Percentiles rank a stretch among this genome's conserved stretches.
Evolutionary conservation across 2,113 vertebrate genomes (phyloP).

Genomic region (Sylvilagus bachmani): DNA sequence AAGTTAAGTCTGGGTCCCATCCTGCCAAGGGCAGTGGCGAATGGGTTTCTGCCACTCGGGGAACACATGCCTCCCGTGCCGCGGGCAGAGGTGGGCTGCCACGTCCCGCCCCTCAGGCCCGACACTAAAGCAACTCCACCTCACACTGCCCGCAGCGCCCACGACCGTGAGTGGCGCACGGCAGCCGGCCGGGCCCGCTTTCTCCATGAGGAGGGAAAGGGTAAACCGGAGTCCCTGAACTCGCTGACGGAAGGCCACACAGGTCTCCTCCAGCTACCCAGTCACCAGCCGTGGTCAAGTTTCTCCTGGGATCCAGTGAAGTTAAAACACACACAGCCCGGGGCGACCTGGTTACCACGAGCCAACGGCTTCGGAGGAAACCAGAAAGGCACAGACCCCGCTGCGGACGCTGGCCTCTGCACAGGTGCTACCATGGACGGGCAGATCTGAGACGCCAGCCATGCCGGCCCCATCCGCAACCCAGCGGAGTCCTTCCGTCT

Average conservation of each 20-base stretch:
- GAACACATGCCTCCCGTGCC: not conserved
- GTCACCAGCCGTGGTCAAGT: not conserved
- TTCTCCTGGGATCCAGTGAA: not conserved
- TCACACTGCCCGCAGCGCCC: no score
- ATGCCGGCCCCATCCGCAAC: not conserved
- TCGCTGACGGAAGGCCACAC: not conserved
- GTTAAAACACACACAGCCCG: not conserved
- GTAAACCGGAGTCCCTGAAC: not conserved
- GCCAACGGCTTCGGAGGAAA: not conserved
- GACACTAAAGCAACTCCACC: no score
- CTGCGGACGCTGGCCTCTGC: no score
- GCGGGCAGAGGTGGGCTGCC: no score
- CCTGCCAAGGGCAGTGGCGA: not conserved
- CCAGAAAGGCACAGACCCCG: not conserved
- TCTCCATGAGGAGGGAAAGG: not conserved
- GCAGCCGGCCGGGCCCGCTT: not conserved
- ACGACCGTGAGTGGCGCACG: no score
- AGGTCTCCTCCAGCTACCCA: not conserved
- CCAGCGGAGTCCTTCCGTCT: not conserved
- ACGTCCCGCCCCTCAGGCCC: no score
- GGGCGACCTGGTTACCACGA: not conserved
- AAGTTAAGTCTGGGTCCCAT: not conserved
- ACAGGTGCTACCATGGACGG: not conserved
- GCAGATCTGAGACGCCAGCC: not conserved
- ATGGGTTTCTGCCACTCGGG: not conserved